Evolutionary conservation across 30 jellyfish, hydroid and myxozoan species (phyloP).

Genomic region (Aurelia sp.): DNA sequence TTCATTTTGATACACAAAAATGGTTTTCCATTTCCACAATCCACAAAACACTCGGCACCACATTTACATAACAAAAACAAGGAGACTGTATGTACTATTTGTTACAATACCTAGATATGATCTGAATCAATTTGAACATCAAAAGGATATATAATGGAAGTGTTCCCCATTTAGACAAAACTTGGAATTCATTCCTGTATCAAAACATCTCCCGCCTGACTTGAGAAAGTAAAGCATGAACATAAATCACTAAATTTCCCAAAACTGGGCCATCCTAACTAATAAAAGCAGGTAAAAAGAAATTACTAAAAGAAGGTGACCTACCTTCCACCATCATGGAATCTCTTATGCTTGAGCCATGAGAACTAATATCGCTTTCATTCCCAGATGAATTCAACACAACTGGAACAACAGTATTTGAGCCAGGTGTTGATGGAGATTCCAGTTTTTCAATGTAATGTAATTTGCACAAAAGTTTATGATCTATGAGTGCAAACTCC

Average conservation of each 20-base stretch:
- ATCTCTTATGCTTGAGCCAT: constrained; percentile 50
- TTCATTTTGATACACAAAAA: neutral
- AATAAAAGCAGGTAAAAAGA: neutral
- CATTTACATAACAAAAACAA: too few relatives aligned
- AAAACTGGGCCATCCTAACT: neutral
- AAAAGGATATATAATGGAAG: too few relatives aligned
- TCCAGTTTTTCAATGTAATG: constrained; percentile 95
- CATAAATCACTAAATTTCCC: neutral
- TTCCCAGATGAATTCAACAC: constrained; percentile 56
- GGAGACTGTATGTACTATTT: too few relatives aligned
- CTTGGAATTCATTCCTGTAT: too few relatives aligned
- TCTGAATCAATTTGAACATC: too few relatives aligned
- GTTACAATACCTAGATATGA: too few relatives aligned
- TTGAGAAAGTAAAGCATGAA: too few relatives aligned
- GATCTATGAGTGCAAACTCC: constrained; percentile 92
- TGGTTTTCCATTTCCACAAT: neutral
- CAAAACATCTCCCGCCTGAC: too few relatives aligned
- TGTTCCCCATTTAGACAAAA: too few relatives aligned
- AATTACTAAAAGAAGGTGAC: neutral
- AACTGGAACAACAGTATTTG: constrained; percentile 46
- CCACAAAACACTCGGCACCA: neutral
- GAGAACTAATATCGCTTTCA: constrained; percentile 69
- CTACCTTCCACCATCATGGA: constrained; percentile 57
- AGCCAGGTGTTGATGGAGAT: constrained; percentile 73
- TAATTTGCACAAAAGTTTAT: constrained; percentile 85